Conservation (phyloP, 2,888 invertebrate genomes). For the Macrophya alboannulata region DNA sequence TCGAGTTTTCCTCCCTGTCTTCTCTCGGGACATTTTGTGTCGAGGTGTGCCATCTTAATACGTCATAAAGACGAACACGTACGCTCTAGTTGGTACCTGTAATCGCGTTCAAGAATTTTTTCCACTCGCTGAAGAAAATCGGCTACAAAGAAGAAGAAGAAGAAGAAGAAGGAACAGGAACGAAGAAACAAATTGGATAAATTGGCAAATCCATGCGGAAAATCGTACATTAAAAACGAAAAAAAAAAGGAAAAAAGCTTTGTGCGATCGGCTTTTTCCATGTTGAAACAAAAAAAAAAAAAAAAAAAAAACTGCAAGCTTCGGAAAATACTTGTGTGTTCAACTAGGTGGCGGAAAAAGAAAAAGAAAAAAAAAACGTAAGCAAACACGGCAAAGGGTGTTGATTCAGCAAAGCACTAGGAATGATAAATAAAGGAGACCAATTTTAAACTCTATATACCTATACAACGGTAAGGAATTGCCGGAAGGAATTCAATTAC, state of each 20-base stretch:
- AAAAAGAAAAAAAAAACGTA: background rate
- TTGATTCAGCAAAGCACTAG: slow-evolving; percentile 14
- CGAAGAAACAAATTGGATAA: background rate
- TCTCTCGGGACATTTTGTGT: slow-evolving; percentile 24
- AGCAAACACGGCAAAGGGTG: background rate
- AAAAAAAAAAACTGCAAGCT: background rate
- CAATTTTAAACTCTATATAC: background rate
- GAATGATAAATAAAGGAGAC: slow-evolving; percentile 41
- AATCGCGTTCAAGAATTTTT: background rate
- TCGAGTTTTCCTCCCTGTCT: background rate
- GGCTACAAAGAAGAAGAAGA: background rate
- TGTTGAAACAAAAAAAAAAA: too few relatives aligned
- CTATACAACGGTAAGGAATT: background rate
- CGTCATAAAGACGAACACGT: slow-evolving; percentile 29
- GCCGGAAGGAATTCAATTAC: slow-evolving; percentile 45
- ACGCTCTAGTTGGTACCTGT: background rate
- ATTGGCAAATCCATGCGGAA: background rate
- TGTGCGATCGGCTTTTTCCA: background rate
- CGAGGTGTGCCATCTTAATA: slow-evolving; percentile 43
- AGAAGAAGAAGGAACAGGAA: background rate
- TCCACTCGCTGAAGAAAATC: background rate
- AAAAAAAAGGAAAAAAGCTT: background rate
- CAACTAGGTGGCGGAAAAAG: background rate
- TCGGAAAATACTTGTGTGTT: background rate
- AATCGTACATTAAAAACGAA: too few relatives aligned